Evolutionary conservation across 92 coral and sea anemone genomes (phyloP).

Genomic region (Epizoanthus fatuus): DNA sequence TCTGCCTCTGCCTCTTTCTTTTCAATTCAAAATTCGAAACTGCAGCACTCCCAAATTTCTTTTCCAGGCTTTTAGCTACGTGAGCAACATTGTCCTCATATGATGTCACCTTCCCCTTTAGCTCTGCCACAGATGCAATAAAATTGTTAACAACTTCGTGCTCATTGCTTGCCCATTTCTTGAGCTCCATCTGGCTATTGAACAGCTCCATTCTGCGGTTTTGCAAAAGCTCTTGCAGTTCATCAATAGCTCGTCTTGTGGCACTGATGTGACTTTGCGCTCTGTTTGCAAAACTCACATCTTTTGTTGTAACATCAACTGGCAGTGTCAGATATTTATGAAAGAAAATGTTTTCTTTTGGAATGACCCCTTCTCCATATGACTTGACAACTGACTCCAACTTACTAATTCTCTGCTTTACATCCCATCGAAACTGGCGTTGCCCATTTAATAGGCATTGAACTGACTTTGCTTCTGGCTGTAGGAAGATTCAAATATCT

Average conservation of each 20-base stretch:
- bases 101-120: not conserved
- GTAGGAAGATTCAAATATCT: constrained; percentile 31
- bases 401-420: constrained; percentile 4
- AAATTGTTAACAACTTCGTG: constrained; percentile 21
- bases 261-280: constrained; percentile 25
- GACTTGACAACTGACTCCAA: constrained; percentile 15
- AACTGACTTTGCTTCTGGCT: constrained; percentile 18
- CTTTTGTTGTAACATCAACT: constrained; percentile 18
- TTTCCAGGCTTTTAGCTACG: constrained; percentile 24
- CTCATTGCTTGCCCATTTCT: constrained; percentile 41
- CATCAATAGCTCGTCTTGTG: constrained; percentile 29
- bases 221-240: constrained; percentile 39
- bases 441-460: constrained; percentile 27
- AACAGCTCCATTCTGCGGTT: constrained; percentile 23
- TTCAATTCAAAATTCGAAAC: constrained; percentile 28
- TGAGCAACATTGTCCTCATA: constrained; percentile 35
- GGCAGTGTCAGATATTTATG: constrained; percentile 28
- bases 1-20: constrained; percentile 41
- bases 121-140: constrained; percentile 6
- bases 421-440: constrained; percentile 38
- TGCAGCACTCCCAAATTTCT: constrained; percentile 4
- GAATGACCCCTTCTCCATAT: constrained; percentile 44
- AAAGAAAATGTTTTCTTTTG: constrained; percentile 43
- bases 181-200: constrained; percentile 23
- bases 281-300: constrained; percentile 44